Conservation (phyloP, 2,888 invertebrate species). For the Spialia ferax region DNA sequence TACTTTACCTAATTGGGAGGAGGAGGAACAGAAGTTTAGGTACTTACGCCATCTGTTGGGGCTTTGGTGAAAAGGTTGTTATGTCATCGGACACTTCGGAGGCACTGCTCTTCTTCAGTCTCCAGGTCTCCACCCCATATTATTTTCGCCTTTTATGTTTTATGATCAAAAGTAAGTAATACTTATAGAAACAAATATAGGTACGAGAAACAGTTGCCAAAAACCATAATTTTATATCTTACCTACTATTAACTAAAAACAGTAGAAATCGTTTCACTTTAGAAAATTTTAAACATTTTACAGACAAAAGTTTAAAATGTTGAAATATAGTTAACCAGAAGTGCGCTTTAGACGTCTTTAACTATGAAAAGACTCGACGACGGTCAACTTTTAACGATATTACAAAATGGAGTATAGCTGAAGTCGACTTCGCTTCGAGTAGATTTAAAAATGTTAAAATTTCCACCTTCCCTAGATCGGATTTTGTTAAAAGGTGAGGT, state of each 20-base stretch:
- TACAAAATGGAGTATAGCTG: slow-evolving; percentile 23
- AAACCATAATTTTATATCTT: background rate
- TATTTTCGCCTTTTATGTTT: no score
- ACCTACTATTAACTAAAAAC: background rate
- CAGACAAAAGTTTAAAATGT: slow-evolving; percentile 33
- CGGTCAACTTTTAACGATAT: slow-evolving; percentile 36
- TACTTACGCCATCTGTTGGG: no score
- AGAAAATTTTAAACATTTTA: slow-evolving; percentile 28
- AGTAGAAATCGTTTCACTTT: background rate
- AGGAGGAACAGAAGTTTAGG: no score
- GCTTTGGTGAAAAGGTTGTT: no score
- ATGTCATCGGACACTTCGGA: no score
- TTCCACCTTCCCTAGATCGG: background rate
- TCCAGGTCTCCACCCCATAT: no score
- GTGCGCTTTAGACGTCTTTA: slow-evolving; percentile 32
- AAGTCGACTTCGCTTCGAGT: slow-evolving; percentile 23
- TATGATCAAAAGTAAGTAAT: background rate
- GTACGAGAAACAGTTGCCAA: no score
- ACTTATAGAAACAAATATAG: background rate
- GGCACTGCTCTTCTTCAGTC: no score
- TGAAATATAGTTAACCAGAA: slow-evolving; percentile 27
- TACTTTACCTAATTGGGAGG: no score
- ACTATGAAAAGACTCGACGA: slow-evolving; percentile 30
- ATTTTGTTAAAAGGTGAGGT: background rate
- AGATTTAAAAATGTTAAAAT: slow-evolving; percentile 13